Conservation (phyloP, 2,888 invertebrate genomes). For the Caenorhabditis sp. region DNA sequence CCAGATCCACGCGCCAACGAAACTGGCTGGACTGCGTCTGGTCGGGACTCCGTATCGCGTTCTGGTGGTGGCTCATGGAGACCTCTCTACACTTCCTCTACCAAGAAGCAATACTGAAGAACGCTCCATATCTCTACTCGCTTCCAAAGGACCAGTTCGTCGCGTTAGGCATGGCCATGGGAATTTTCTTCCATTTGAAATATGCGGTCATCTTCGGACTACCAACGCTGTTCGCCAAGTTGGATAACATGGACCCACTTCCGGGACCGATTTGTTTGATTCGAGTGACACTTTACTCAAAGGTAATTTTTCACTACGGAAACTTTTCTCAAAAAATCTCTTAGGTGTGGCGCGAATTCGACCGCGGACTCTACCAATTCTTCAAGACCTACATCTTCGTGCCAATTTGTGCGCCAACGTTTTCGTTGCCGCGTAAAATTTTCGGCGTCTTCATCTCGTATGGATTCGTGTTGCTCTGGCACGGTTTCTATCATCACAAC, state of each 20-base stretch:
- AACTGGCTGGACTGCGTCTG: constrained; percentile 73
- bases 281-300: constrained; percentile 84
- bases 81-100: constrained; percentile 84
- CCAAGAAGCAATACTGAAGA: constrained; percentile 83
- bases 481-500: constrained; percentile 84
- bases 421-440: constrained; percentile 83
- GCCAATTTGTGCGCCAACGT: constrained; percentile 84
- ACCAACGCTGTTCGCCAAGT: constrained; percentile 83
- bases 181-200: constrained; percentile 85
- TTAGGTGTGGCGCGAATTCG: constrained; percentile 85
- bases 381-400: constrained; percentile 85
- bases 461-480: constrained; percentile 84
- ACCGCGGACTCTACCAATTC: constrained; percentile 84
- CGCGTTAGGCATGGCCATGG: constrained; percentile 82
- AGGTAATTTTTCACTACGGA: constrained; percentile 68
- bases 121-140: constrained; percentile 63
- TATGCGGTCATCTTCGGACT: constrained; percentile 85
- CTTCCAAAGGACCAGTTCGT: constrained; percentile 82
- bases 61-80: constrained; percentile 83
- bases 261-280: constrained; percentile 84
- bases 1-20: constrained; percentile 53
- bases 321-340: not conserved
- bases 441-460: constrained; percentile 84
- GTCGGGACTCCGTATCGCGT: constrained; percentile 80
- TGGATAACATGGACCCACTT: constrained; percentile 84